Evolutionary conservation across 2,113 vertebrate genomes (phyloP), one percentile per base, ranked within the genome.

Genomic region (Alligator sinensis): DNA sequence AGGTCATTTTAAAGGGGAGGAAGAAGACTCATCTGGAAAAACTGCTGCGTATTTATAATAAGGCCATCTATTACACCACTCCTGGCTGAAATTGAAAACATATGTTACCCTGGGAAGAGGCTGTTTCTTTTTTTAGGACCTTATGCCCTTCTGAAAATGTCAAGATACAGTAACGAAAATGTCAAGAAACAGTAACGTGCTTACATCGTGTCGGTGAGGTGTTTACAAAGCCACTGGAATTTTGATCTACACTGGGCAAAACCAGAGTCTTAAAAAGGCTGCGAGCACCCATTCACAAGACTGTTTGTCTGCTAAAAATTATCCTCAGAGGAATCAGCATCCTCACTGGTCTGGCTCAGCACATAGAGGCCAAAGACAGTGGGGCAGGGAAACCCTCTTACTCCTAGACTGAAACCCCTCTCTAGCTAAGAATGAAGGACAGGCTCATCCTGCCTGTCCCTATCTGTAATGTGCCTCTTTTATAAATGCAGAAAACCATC

Each of bases 111-210:
- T 95, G 91, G 95, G 97, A 96, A 88, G 68, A 18, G 57, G 93
- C 93, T 96, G 91, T 90, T 96, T 94, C 97, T 96, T 94, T 96
- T 96, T 93, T 91, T 94, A 97, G 96, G 90, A 82, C 93, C 97
- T 97, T 94, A 95, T 98, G 95, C 91, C 94, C 96, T 97, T 96
- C 95, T 97, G 96, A 97, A 95, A 97, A 97, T 97, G 96, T 98
- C 97, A 97, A 97, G 96, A 97, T 78, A 92, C 95, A 97, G 94
- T 92, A 97, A 97, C 4, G 87, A 98, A 97, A 98, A 98, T 98
- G 97, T 98, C 97, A 98, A 96, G 88, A 95, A 97, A 95, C 93
- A 93, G 87, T 94, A 96, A 94, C 95, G 89, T 83, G 93, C 97
- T 96, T 96, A 82, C 86, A 86, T 95, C 86, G 90, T 1, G 2